Percentiles rank a stretch among this genome's conserved stretches.
Conservation (phyloP, 2,113 vertebrate species). For the Notechis scutatus region DNA sequence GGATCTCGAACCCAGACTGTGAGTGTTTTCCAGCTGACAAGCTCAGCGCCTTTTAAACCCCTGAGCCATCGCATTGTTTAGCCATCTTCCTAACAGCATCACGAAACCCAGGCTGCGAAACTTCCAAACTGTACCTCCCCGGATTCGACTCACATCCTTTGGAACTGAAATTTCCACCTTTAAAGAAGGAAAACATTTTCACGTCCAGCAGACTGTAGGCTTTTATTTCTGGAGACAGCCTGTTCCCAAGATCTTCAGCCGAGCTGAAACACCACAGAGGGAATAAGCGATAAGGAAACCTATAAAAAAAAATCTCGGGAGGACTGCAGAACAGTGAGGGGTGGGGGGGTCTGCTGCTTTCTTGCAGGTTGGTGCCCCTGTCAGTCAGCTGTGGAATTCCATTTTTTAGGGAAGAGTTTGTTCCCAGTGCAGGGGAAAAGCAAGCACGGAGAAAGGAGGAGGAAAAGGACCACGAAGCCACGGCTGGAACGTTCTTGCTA, state of each 20-base stretch:
- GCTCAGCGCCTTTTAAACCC: neutral
- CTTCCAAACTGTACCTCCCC: neutral
- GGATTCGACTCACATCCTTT: neutral
- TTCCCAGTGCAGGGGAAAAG: constrained; percentile 52
- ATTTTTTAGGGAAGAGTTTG: constrained; percentile 57
- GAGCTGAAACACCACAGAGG: constrained; percentile 13
- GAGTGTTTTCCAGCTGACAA: neutral
- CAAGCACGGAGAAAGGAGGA: constrained; percentile 37
- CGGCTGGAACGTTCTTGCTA: constrained; percentile 31
- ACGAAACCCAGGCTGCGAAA: neutral
- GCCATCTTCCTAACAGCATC: neutral
- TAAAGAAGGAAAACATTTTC: neutral
- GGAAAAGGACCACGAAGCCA: constrained; percentile 31
- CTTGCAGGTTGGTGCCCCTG: constrained; percentile 41
- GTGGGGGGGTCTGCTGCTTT: constrained; percentile 43
- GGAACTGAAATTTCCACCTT: neutral
- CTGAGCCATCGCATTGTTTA: neutral
- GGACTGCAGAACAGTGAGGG: constrained; percentile 17
- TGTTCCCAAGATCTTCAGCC: neutral
- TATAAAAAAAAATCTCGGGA: neutral
- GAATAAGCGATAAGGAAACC: constrained; percentile 14
- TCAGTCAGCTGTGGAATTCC: constrained; percentile 46
- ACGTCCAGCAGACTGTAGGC: neutral
- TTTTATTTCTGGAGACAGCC: neutral
- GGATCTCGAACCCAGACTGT: neutral